Conservation (phyloP, 2,888 invertebrate genomes). For the Phyto melanocephala region DNA sequence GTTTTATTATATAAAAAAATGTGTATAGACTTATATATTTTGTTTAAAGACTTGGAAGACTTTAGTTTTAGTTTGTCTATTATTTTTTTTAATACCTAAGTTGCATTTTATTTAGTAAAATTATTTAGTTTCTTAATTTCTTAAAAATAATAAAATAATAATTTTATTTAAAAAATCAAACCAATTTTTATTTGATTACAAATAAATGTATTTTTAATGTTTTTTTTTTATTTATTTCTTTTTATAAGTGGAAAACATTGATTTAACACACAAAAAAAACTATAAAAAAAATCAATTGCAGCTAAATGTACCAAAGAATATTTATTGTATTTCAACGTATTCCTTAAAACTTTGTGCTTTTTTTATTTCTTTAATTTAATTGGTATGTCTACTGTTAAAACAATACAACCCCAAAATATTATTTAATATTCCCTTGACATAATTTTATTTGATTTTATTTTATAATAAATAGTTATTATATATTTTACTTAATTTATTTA, state of each 20-base stretch:
- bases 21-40: slow-evolving; percentile 63
- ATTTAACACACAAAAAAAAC: slow-evolving; percentile 28
- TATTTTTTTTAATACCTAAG: slow-evolving; percentile 7
- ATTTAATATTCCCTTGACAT: slow-evolving; percentile 34
- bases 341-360: slow-evolving; percentile 21
- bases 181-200: slow-evolving; percentile 30
- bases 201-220: slow-evolving; percentile 1
- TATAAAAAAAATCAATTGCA: slow-evolving; percentile 60
- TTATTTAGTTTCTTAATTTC: slow-evolving; percentile 46
- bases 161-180: slow-evolving; percentile 28
- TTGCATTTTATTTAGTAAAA: slow-evolving; percentile 53
- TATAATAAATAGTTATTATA: slow-evolving; percentile 13
- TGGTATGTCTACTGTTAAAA: slow-evolving; percentile 55
- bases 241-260: slow-evolving; percentile 37
- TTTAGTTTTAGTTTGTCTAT: slow-evolving; percentile 45
- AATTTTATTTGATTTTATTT: slow-evolving; percentile 42
- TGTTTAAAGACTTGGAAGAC: slow-evolving; percentile 62
- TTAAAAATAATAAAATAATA: no score
- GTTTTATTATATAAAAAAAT: slow-evolving; percentile 43
- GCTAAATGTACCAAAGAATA: slow-evolving; percentile 75
- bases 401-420: slow-evolving; percentile 5
- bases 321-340: slow-evolving; percentile 55
- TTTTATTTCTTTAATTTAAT: slow-evolving; percentile 29
- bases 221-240: neutral
- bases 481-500: slow-evolving; percentile 19